These are phyloP conservation scores for Phycodurus eques DNA, from an alignment of 2,113 vertebrate species.

Conservation along the genomic window DNA sequence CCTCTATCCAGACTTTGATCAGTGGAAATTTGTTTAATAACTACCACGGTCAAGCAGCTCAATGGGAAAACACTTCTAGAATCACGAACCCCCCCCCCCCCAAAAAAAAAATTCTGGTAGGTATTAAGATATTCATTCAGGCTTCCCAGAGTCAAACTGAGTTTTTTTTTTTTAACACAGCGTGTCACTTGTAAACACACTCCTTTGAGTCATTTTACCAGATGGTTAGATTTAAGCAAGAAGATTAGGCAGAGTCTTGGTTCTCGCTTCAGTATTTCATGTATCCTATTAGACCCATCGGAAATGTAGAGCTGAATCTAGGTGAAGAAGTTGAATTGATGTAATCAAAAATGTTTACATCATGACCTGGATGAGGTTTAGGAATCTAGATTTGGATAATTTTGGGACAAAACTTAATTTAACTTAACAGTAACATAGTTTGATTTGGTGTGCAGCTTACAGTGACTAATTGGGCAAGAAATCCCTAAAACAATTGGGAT, in stretches of 20 bases:
- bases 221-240: not conserved
- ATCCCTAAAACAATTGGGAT: no score
- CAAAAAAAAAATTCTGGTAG: not conserved
- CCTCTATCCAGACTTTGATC: not conserved
- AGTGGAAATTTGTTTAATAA: not conserved
- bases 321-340: not conserved
- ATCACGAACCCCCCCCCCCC: no score
- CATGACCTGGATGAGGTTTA: not conserved
- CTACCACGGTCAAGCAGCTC: not conserved
- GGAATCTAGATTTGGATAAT: not conserved
- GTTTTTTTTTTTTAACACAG: no score
- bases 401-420: not conserved
- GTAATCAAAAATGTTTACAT: not conserved
- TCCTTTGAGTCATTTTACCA: not conserved
- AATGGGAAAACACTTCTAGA: not conserved
- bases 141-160: not conserved
- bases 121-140: not conserved
- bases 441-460: not conserved
- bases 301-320: not conserved
- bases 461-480: not conserved
- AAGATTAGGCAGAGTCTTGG: not conserved
- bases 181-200: not conserved
- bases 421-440: not conserved
- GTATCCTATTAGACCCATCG: not conserved
- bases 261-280: not conserved